A percentile compares a stretch with the other conserved stretches of the same genome.
phyloP scores from a whole-genome alignment of 2,888 invertebrate species.

The Coenonympha arcania region DNA sequence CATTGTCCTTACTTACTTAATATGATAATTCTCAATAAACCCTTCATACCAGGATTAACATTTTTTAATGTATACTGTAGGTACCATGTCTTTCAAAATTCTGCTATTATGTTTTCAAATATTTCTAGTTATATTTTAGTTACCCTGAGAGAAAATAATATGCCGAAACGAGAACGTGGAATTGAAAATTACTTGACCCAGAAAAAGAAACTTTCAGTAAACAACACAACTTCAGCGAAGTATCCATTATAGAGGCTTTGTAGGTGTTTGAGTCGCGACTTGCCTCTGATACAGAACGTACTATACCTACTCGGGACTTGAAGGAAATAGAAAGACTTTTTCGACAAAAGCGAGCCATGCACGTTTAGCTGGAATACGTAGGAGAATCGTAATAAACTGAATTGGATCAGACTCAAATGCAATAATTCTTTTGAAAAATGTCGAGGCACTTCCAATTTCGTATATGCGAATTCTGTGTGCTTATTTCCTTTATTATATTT shows the following conservation, averaged over 20 bases:
- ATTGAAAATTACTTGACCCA: no score
- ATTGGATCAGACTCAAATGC: constrained; percentile 13
- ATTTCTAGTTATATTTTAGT: no score
- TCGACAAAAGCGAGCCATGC: background rate
- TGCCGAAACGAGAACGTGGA: no score
- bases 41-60: no score
- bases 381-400: constrained; percentile 2
- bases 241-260: background rate
- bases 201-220: background rate
- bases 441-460: constrained; percentile 2
- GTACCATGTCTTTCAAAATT: no score
- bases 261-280: background rate
- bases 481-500: background rate
- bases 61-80: no score
- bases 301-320: background rate
- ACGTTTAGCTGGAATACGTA: background rate
- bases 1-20: no score
- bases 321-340: background rate
- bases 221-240: background rate
- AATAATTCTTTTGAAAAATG: constrained; percentile 4
- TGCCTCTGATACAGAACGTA: background rate
- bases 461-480: background rate
- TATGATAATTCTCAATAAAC: no score
- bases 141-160: no score
- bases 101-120: no score